Conservation (phyloP, 2,113 vertebrate species). For the Numida meleagris region DNA sequence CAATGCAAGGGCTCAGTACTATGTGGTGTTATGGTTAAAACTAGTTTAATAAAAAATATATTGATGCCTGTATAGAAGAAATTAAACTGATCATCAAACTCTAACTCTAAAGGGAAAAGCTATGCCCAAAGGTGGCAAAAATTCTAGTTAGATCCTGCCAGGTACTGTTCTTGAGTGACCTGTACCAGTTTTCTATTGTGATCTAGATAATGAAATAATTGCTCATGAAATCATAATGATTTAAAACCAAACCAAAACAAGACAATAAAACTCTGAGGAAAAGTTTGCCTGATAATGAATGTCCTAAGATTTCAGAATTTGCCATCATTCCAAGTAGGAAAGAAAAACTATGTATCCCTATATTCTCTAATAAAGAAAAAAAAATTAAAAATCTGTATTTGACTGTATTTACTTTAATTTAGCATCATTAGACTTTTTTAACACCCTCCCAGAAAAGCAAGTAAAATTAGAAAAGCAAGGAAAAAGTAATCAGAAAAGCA, state of each 20-base stretch:
- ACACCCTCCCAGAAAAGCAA: rapidly evolving
- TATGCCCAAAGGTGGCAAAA: background rate
- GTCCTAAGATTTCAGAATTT: background rate
- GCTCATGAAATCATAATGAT: background rate
- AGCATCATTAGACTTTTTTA: background rate
- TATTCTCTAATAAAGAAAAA: background rate
- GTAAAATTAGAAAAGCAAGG: background rate
- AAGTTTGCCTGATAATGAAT: background rate
- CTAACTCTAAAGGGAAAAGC: background rate
- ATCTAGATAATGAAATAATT: background rate
- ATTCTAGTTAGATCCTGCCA: background rate
- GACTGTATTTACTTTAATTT: background rate
- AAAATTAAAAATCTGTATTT: background rate
- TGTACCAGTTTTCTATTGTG: background rate
- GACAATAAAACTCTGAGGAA: background rate
- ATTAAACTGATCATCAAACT: background rate
- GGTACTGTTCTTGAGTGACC: background rate
- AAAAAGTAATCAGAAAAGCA: background rate
- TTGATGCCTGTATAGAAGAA: background rate
- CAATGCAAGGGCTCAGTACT: background rate
- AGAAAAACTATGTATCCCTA: background rate
- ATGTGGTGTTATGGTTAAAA: background rate
- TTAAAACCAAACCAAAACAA: background rate
- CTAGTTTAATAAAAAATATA: background rate
- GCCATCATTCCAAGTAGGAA: background rate